These are phyloP conservation scores for Halocaridina rubra DNA, from an alignment of 2,888 invertebrate genomes.

Conservation along the genomic window DNA sequence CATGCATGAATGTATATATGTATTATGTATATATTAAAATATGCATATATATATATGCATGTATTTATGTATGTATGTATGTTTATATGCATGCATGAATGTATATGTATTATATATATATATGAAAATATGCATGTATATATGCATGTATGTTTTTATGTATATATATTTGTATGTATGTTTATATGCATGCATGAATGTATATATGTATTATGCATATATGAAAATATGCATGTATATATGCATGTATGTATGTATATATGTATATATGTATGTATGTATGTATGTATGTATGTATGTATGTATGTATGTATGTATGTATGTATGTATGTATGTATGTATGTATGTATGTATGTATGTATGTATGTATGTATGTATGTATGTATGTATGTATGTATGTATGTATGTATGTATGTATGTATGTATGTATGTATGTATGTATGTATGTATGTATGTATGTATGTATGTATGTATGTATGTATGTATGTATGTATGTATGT, in stretches of 20 bases:
- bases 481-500: constrained; percentile 8
- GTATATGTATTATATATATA: constrained; percentile 3
- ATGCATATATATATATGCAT: not conserved
- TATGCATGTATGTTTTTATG: not conserved
- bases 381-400: not conserved
- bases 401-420: not conserved
- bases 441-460: not conserved
- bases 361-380: not conserved
- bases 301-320: not conserved
- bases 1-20: not conserved
- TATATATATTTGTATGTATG: not conserved
- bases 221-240: not conserved
- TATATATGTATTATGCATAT: not conserved
- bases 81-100: not conserved
- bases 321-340: not conserved
- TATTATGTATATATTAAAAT: not conserved
- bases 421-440: not conserved
- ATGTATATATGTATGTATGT: not conserved
- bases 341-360: not conserved
- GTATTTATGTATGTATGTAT: not conserved
- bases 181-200: not conserved
- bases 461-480: not conserved
- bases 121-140: not conserved
- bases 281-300: not conserved
- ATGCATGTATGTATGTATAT: not conserved